phyloP scores from a whole-genome alignment of 2,797 vertebrate species.

The Sebastes steindachneri region DNA sequence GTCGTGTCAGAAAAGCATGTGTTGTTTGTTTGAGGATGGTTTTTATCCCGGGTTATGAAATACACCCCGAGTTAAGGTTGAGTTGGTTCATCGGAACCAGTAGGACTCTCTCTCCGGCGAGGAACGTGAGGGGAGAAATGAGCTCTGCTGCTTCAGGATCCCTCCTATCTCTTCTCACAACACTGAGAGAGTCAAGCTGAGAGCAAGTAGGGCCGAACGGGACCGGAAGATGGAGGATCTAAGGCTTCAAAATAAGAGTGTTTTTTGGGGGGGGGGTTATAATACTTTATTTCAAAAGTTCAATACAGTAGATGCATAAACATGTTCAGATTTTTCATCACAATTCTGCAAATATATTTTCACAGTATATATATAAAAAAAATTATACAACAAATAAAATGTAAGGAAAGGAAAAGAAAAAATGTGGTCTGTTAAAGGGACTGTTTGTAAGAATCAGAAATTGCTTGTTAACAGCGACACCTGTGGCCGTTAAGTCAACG shows the following conservation, averaged over 20 bases:
- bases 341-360: too few species aligned
- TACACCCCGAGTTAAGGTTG: slow-evolving; percentile 12
- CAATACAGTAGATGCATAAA: too few species aligned
- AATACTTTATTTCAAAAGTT: too few species aligned
- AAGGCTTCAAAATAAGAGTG: slow-evolving; percentile 51
- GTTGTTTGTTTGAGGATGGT: background rate
- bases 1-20: slow-evolving; percentile 68
- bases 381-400: too few species aligned
- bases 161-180: slow-evolving; percentile 32
- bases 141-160: slow-evolving; percentile 20
- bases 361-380: too few species aligned
- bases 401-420: too few species aligned
- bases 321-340: too few species aligned
- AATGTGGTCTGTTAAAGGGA: too few species aligned
- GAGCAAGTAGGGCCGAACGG: rapidly evolving
- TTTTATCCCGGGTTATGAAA: slow-evolving; percentile 15
- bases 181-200: slow-evolving; percentile 27
- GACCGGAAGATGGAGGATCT: background rate
- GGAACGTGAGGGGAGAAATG: slow-evolving; percentile 24
- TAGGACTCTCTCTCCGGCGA: background rate
- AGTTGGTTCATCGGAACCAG: slow-evolving; percentile 59
- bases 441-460: too few species aligned
- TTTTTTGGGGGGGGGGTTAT: too few species aligned
- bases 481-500: too few species aligned
- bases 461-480: too few species aligned